A percentile compares a stretch with the other conserved stretches of the same genome.
Evolutionary conservation across 1,140 invertebrate species (phyloP).

Genomic region (Caerostris darwini): DNA sequence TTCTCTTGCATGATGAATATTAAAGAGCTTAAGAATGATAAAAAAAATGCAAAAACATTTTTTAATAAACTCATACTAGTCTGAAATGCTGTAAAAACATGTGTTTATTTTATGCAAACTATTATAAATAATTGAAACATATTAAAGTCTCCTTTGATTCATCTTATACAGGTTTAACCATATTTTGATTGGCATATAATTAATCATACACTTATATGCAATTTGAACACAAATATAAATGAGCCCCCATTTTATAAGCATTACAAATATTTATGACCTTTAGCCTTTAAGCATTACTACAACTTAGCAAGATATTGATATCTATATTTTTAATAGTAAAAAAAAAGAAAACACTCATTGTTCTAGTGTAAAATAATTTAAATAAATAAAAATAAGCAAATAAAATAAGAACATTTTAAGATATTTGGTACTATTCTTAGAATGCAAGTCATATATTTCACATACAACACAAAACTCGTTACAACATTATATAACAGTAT

Average conservation of each 20-base stretch:
- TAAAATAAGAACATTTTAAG: constrained; percentile 71
- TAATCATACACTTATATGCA: neutral
- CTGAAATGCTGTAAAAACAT: neutral
- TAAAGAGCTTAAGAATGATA: too few relatives aligned
- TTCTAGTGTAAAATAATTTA: constrained; percentile 23
- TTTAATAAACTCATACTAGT: too few relatives aligned
- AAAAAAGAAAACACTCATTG: neutral
- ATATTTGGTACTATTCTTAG: constrained; percentile 72
- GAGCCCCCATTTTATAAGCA: neutral
- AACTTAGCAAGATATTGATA: neutral
- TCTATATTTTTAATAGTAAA: neutral
- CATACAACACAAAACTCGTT: constrained; percentile 71
- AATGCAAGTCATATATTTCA: constrained; percentile 70
- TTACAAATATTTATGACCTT: neutral
- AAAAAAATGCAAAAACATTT: too few relatives aligned
- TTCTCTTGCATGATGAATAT: too few relatives aligned
- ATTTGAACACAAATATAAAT: constrained; percentile 22
- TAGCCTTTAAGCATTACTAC: neutral
- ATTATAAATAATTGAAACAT: neutral
- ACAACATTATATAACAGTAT: constrained; percentile 66
- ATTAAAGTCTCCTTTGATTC: neutral
- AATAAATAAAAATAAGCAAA: constrained; percentile 63
- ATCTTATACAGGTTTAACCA: constrained; percentile 45
- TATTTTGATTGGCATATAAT: constrained; percentile 19
- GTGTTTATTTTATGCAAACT: neutral